Evolutionary conservation across 2,113 vertebrate species (phyloP), one percentile per base, ranked within the genome.

Genomic region (Datnioides undecimradiatus): DNA sequence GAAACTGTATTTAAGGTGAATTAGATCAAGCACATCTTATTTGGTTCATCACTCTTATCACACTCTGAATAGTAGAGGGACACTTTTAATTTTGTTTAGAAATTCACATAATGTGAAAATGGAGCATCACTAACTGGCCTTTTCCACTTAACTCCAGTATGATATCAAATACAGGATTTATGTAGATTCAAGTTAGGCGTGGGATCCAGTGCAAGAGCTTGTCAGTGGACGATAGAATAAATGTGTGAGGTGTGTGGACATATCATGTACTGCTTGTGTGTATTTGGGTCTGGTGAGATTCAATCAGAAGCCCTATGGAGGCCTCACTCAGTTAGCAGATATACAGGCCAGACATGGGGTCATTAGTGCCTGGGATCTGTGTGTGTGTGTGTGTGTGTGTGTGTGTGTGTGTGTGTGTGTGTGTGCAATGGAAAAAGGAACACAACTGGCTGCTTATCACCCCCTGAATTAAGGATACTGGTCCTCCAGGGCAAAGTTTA

Each of bases 391-490:
- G 33, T 43, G 14, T 21, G 46, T 41, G 41, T 72, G n/a, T 63
- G 43, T 46, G 16, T 41, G 41, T 48, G 67, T 63, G 49, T 67
- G 52, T 69, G 40, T 75, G 64, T 70, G 57, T 49, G 36, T 86
- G 73, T 82, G 31, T 66, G 70, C 69, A 70, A 68, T 85, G 83
- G 82, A 89, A 87, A 87, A 84, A 72, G 60, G 45, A 60, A 71
- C 63, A 68, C 68, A 76, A 82, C 69, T 70, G 41, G 76, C 68
- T 57, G 51, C 66, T 91, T 93, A 92, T 91, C 87, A 81, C 73
- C 49, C 40, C 52, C n/a, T 41, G 86, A 45, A 85, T 82, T 82
- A 69, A 79, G 55, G 69, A 89, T 57, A 72, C 38, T 79, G 84
- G 66, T 81, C 68, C 69, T 57, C 57, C 41, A 54, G 76, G 63